These are phyloP conservation scores for Erythrolamprus reginae DNA, from an alignment of 2,113 vertebrate genomes.

Conservation along the genomic window DNA sequence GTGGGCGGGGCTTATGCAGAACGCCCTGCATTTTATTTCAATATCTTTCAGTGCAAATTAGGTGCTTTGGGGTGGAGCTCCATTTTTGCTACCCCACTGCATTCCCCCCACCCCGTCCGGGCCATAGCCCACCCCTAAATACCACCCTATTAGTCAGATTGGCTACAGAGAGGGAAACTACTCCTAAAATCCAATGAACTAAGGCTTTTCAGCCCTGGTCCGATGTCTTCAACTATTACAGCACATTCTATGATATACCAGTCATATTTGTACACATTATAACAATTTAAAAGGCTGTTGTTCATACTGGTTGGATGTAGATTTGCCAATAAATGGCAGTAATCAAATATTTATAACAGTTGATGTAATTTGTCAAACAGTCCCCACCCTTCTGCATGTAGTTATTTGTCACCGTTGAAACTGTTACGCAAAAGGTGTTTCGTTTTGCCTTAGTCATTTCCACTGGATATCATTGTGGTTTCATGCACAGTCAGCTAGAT, in stretches of 20 bases:
- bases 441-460: background rate
- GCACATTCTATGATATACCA: background rate
- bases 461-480: background rate
- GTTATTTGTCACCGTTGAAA: background rate
- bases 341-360: background rate
- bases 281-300: background rate
- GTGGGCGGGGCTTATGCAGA: no score
- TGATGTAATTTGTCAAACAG: background rate
- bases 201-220: background rate
- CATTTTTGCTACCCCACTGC: no score
- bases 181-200: background rate
- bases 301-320: background rate
- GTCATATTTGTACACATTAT: background rate
- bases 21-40: no score
- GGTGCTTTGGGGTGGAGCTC: no score
- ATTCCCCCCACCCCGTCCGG: no score
- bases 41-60: no score
- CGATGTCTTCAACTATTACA: background rate
- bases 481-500: background rate
- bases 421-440: background rate
- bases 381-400: background rate
- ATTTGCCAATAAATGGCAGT: background rate
- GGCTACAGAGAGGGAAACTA: background rate
- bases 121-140: no score
- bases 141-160: background rate